Conservation (phyloP, 2,888 invertebrate species). For the Euplagia quadripunctaria region DNA sequence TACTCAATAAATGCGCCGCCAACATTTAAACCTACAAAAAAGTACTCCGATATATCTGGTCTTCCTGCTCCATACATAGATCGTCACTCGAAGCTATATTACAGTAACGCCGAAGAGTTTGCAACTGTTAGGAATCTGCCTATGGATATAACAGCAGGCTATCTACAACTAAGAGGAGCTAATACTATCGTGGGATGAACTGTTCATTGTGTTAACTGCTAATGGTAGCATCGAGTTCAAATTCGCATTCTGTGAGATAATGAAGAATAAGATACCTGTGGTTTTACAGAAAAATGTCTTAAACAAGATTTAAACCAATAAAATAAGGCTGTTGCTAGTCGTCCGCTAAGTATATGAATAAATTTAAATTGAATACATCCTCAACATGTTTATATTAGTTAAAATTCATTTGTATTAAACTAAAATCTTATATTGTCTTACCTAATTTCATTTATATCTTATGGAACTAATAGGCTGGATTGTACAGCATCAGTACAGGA, state of each 20-base stretch:
- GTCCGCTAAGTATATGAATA: too few relatives aligned
- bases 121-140: conserved; percentile 94
- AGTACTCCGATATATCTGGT: conserved; percentile 97
- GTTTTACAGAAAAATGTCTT: too few relatives aligned
- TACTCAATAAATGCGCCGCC: conserved; percentile 96
- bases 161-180: conserved; percentile 94
- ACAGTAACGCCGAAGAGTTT: conserved; percentile 95
- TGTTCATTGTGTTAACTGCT: not conserved
- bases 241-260: not conserved
- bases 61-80: conserved; percentile 95
- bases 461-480: too few relatives aligned
- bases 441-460: too few relatives aligned
- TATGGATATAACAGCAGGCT: conserved; percentile 97
- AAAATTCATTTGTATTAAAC: too few relatives aligned
- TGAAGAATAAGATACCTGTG: too few relatives aligned
- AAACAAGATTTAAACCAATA: too few relatives aligned
- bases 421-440: too few relatives aligned
- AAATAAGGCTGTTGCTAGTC: too few relatives aligned
- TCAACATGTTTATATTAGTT: too few relatives aligned
- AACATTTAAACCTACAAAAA: conserved; percentile 96
- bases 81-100: conserved; percentile 95
- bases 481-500: too few relatives aligned
- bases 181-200: conserved; percentile 90
- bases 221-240: not conserved
- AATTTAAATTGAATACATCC: too few relatives aligned